These are phyloP conservation scores for Cynaeus angustus DNA, from an alignment of 2,888 invertebrate species.

Conservation along the genomic window DNA sequence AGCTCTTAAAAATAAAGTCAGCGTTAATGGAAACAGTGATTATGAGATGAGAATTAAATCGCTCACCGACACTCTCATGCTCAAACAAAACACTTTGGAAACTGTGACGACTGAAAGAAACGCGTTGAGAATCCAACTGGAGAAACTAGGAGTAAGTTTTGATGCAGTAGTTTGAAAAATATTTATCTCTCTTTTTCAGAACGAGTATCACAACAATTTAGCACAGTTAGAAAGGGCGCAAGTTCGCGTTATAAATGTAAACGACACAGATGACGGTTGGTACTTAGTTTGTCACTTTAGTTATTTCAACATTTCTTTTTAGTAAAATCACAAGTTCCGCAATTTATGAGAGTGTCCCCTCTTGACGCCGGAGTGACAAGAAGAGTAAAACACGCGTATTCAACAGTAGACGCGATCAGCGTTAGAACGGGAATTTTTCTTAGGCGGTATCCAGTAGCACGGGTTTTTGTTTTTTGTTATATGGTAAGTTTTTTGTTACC, in stretches of 20 bases:
- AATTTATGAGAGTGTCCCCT: conserved; percentile 83
- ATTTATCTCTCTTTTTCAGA: conserved; percentile 68
- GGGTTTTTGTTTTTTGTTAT: conserved; percentile 88
- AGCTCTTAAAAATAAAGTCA: conserved; percentile 67
- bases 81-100: conserved; percentile 91
- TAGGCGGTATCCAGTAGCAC: conserved; percentile 86
- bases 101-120: conserved; percentile 88
- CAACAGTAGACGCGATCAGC: conserved; percentile 84
- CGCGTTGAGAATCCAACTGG: conserved; percentile 87
- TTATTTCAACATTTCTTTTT: conserved; percentile 55
- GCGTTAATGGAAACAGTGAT: conserved; percentile 73
- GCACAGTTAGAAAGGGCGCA: conserved; percentile 73
- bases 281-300: neutral
- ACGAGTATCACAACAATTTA: conserved; percentile 76
- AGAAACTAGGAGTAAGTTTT: conserved; percentile 80
- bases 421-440: conserved; percentile 86
- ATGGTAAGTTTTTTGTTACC: conserved; percentile 78
- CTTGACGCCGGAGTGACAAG: conserved; percentile 84
- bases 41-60: conserved; percentile 73
- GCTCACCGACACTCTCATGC: conserved; percentile 88
- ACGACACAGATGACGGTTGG: conserved; percentile 78
- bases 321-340: conserved; percentile 80
- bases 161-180: neutral
- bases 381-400: conserved; percentile 85
- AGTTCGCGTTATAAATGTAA: conserved; percentile 74